Base-by-base conservation (phyloP, 2,888 invertebrate species). In the Drosophila atripex region DNA sequence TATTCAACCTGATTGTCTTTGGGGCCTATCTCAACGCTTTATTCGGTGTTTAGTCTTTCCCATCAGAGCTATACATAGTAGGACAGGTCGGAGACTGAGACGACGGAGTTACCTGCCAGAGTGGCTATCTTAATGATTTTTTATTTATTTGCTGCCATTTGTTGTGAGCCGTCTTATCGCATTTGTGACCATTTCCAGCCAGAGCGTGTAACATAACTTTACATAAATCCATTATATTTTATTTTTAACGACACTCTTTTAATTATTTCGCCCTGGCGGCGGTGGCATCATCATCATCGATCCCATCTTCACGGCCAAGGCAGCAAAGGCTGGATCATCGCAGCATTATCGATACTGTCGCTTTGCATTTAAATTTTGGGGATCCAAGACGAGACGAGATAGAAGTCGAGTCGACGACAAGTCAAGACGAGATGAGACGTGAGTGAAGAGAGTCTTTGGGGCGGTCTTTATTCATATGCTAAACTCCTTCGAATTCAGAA, bases 131-230 rank as follows among this genome's bases (percentile, higher is more conserved):
- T 84, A 84, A 85, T 86, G 88, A 88, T 73, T 73, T 75, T 75
- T 71, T 86, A 86, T 86, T 86, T 87, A 86, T 86, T 75, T 79
- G 69, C 74, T 77, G 79, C 72, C 79, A 73, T 87, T 82, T 82
- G 57, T 82, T 71, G 56, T 78, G 71, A 73, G 75, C 65, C 60
- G 53, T 54, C 63, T 72, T 71, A 73, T 63, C 68, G 51, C 56
- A 51, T 70, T 53, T 71, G 47, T 45, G 61, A 45, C 66, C 52
- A 59, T 69, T 71, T 76, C 21, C 54, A 56, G 72, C 32, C 71
- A 23, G 55, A 78, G 75, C 75, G 78, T 85, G 88, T 85, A 88
- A 87, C 82, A 87, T 68, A 70, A 74, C 57, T 85, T 88, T 82
- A 87, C 87, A 88, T 85, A 69, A 80, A 56, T 80, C 69, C 64